These are phyloP conservation scores for Calameuta filiformis DNA, from an alignment of 2,888 invertebrate species.

Conservation along the genomic window DNA sequence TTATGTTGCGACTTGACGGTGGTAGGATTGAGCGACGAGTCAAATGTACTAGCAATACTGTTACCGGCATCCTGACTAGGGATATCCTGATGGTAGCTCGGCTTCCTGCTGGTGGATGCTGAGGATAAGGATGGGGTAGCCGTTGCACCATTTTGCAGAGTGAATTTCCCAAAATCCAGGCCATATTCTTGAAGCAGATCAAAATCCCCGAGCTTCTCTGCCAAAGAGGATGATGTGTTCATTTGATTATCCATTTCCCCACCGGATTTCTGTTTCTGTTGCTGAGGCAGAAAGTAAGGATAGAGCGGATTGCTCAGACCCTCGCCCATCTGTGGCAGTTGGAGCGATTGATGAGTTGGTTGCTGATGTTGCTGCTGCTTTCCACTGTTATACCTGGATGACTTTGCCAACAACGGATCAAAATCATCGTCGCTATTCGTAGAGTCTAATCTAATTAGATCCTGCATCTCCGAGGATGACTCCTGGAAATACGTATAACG, in stretches of 20 bases:
- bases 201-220: slow-evolving; percentile 68
- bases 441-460: slow-evolving; percentile 76
- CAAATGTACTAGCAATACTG: slow-evolving; percentile 60
- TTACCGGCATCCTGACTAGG: slow-evolving; percentile 43
- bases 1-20: slow-evolving; percentile 69
- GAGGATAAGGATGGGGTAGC: slow-evolving; percentile 29
- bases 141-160: slow-evolving; percentile 56
- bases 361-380: slow-evolving; percentile 53
- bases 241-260: slow-evolving; percentile 34
- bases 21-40: slow-evolving; percentile 52
- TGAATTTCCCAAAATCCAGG: slow-evolving; percentile 74
- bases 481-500: slow-evolving; percentile 31
- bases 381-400: slow-evolving; percentile 52
- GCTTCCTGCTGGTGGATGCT: slow-evolving; percentile 31
- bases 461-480: slow-evolving; percentile 62
- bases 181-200: slow-evolving; percentile 81
- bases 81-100: slow-evolving; percentile 36
- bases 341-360: slow-evolving; percentile 55
- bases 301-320: slow-evolving; percentile 68
- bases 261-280: slow-evolving; percentile 30
- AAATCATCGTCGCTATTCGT: slow-evolving; percentile 76
- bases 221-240: slow-evolving; percentile 28
- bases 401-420: slow-evolving; percentile 72
- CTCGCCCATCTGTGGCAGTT: slow-evolving; percentile 57
- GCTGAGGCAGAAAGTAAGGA: slow-evolving; percentile 67